These are phyloP conservation scores for Procambarus clarkii DNA, from an alignment of 1,140 invertebrate species.

Conservation along the genomic window DNA sequence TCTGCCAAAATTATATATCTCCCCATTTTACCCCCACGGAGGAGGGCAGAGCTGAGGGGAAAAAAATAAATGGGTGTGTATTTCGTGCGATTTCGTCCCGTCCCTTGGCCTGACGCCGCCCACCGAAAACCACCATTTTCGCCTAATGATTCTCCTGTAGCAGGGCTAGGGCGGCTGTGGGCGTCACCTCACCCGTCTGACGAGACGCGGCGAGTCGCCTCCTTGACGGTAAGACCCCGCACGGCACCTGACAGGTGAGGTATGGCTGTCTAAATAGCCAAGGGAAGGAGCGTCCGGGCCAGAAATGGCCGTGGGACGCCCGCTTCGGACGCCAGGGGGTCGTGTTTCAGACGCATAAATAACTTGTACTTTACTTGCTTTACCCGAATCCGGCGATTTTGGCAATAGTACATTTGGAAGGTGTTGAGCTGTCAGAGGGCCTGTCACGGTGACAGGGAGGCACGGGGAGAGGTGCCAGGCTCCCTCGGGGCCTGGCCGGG, in stretches of 20 bases:
- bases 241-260: background rate
- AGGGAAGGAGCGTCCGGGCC: background rate
- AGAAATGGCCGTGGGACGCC: background rate
- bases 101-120: background rate
- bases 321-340: background rate
- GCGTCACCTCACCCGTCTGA: too few species aligned
- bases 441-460: too few species aligned
- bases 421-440: too few species aligned
- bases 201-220: too few species aligned
- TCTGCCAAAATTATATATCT: background rate
- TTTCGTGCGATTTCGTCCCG: background rate
- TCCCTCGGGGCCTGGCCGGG: too few species aligned
- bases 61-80: background rate
- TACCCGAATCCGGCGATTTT: background rate
- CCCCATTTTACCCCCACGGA: too few species aligned
- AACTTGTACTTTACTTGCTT: conserved; percentile 13
- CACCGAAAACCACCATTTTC: background rate
- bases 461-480: too few species aligned
- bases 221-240: background rate
- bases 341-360: conserved; percentile 17
- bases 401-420: too few species aligned
- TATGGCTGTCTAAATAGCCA: background rate
- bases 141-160: background rate
- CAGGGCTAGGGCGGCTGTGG: too few species aligned
- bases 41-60: background rate